Base-by-base conservation (phyloP, 2,113 vertebrate species). In the Chloropsis hardwickii region DNA sequence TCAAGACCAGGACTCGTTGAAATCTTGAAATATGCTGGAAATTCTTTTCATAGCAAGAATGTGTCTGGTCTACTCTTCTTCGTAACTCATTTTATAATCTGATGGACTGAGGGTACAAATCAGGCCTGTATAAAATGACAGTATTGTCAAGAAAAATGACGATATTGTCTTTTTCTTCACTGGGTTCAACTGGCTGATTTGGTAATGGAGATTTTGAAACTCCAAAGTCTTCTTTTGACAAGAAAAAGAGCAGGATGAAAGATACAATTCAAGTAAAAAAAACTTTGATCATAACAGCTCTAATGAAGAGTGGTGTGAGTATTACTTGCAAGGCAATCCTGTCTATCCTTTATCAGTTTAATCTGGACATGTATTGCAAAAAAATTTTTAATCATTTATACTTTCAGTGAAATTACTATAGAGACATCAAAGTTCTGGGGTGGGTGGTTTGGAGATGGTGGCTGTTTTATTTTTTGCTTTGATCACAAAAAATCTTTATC, bases 391-490 rank as follows among this genome's bases (percentile, higher is more conserved):
- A 62, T 51, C 8, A 4, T 19, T 70, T 93, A n/a, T 65, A 66
- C 70, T 88, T 78, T 83, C 67, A 79, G 40, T 56, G 73, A 47
- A 91, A 58, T 93, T 77, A 71, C 73, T 80, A 40, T 17, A 81
- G 56, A 83, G 76, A 88, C 72, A 86, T 95, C 76, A 50, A 45
- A 81, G 79, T 92, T 94, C 66, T 71, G 39, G 84, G 44, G 60
- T 87, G 65, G 65, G 22, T 44, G 27, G 12, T 42, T 88, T 92
- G 60, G 64, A 93, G 76, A 58, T 67, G 44, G 67, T 94, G 27
- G 72, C 86, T 66, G 13, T 85, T 96, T 82, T 58, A 33, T 50
- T 90, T 94, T 83, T 86, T 84, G 62, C 89, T 92, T 83, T 96
- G 83, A 92, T 89, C 61, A 25, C 61, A 69, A 76, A 85, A 94